Conservation (phyloP, 1,140 invertebrate genomes). For the Portunus trituberculatus region DNA sequence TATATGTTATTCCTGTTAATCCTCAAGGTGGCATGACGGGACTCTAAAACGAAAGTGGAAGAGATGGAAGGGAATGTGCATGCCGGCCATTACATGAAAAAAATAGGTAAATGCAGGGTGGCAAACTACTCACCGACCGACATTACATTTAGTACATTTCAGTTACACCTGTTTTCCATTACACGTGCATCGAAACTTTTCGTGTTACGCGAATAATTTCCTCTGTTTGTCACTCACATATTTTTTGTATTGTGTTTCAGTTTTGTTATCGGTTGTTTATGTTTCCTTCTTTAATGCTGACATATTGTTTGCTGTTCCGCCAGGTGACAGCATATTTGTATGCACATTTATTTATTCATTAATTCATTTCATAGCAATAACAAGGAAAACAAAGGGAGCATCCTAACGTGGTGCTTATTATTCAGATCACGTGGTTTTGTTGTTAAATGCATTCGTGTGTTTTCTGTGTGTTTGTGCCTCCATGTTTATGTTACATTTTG, state of each 20-base stretch:
- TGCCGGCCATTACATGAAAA: no score
- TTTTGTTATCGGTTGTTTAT: neutral
- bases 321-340: neutral
- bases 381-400: slow-evolving; percentile 21
- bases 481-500: neutral
- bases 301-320: neutral
- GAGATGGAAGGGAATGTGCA: no score
- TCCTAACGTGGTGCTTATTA: neutral
- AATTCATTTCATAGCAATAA: slow-evolving; percentile 16
- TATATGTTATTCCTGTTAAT: no score
- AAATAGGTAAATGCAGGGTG: no score
- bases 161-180: neutral
- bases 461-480: neutral
- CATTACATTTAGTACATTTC: neutral
- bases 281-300: neutral
- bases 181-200: neutral
- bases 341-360: neutral
- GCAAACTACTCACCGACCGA: no score
- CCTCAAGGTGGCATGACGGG: no score
- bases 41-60: no score
- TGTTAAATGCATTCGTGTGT: slow-evolving; percentile 23
- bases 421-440: neutral
- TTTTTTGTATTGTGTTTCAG: neutral
- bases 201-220: neutral
- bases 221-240: neutral